Base-by-base conservation (phyloP, 1,140 invertebrate genomes). In the Zaprionus tsacasi region DNA sequence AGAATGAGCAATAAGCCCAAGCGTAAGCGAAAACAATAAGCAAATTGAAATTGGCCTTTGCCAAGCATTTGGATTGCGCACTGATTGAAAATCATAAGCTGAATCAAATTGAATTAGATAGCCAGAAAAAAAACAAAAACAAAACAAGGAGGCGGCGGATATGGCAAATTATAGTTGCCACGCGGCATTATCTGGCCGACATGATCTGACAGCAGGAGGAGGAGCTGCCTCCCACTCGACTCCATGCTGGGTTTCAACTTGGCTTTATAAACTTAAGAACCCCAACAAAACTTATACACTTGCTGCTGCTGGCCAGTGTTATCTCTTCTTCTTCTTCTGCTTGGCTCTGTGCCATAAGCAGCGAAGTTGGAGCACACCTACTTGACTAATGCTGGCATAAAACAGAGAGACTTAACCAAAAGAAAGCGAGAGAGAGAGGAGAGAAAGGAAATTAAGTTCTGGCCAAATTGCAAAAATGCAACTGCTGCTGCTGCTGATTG, bases 181-280 rank as follows among this genome's bases (percentile, higher is more conserved):
- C 33, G 75, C 75, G 67, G 70, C 76, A 73, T 87, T 87, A 86
- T 82, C 82, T 79, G 69, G 25, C 57, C 69, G 35, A 70, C n/a
- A 68, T 73, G 82, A 74, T 79, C 76, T 69, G 64, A 55, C 57
- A 58, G 38, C 40, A 45, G 40, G 7, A 21, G 21, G 21, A 21
- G 21, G 21, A 21, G 21, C 21, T 21, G 21, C 21, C 21, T 21
- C 21, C 21, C 21, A 21, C 38, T n/a, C 40, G 43, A 61, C 59
- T n/a, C n/a, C 30, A 61, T 21, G 48, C 15, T 13, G 48, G 38
- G 48, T 27, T 54, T 36, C 35, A 59, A 50, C 57, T 69, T 57
- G 52, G 17, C 58, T 52, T 64, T 48, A 59, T 54, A 70, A 70
- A 70, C 59, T 76, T 65, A 59, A 43, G 43, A n/a, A 15, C 6